These are phyloP conservation scores for Atta colombica DNA, from an alignment of 1,140 invertebrate species.

Conservation along the genomic window DNA sequence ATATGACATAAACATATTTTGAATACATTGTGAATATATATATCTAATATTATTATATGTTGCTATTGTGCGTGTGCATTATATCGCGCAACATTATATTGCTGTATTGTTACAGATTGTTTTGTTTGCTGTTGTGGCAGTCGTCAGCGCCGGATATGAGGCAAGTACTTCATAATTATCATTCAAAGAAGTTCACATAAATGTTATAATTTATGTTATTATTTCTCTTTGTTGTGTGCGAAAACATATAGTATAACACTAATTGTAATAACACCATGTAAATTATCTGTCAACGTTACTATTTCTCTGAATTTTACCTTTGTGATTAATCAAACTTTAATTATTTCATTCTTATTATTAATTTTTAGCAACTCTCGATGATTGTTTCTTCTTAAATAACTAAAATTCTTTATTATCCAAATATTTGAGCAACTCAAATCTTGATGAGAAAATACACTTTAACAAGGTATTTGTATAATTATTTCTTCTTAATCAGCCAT, in stretches of 20 bases:
- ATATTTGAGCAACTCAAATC: neutral
- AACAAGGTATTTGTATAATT: slow-evolving; percentile 5
- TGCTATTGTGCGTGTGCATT: neutral
- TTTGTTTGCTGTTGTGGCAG: slow-evolving; percentile 83
- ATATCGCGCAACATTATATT: neutral
- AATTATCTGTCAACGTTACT: neutral
- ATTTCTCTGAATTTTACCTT: slow-evolving; percentile 1
- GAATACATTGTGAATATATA: neutral
- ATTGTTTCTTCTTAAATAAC: slow-evolving; percentile 18
- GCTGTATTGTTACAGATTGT: slow-evolving; percentile 80
- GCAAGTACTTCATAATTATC: slow-evolving; percentile 23
- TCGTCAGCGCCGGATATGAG: slow-evolving; percentile 69
- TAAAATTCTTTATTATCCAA: slow-evolving; percentile 9
- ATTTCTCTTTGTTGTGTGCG: neutral
- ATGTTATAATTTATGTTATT: slow-evolving; percentile 6
- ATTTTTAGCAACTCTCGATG: neutral
- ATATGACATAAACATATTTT: neutral
- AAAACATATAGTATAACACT: neutral
- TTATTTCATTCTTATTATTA: slow-evolving; percentile 21
- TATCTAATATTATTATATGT: neutral
- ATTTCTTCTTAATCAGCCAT: neutral
- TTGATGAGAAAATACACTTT: neutral
- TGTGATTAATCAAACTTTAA: slow-evolving; percentile 35
- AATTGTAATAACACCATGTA: slow-evolving; percentile 12
- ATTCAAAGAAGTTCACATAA: neutral